Conservation (phyloP, 2,888 invertebrate genomes). For the Azorinus chamasolen region DNA sequence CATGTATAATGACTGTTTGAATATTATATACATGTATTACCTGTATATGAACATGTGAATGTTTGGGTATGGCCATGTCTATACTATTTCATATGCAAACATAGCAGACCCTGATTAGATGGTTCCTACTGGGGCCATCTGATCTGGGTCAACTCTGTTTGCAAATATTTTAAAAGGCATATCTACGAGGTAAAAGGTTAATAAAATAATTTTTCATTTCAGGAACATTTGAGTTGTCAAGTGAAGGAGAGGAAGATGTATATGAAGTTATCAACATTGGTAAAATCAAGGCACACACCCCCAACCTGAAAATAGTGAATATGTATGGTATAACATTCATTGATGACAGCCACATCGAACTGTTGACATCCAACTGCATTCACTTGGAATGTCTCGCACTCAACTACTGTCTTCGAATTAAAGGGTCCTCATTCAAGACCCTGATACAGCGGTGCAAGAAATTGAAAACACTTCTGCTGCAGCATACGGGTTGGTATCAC, state of each 20-base stretch:
- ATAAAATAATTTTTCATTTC: slow-evolving; percentile 28
- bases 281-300: slow-evolving; percentile 98
- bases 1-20: no score
- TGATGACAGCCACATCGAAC: slow-evolving; percentile 99
- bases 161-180: no score
- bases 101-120: no score
- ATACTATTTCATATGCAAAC: no score
- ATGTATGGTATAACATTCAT: slow-evolving; percentile 99
- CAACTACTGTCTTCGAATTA: slow-evolving; percentile 98
- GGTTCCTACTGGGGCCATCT: no score
- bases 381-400: slow-evolving; percentile 98
- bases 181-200: no score
- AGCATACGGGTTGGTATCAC: slow-evolving; percentile 93
- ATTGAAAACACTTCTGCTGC: slow-evolving; percentile 96
- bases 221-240: slow-evolving; percentile 86
- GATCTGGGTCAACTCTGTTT: no score
- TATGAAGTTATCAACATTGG: slow-evolving; percentile 95
- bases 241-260: slow-evolving; percentile 99
- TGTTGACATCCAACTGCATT: slow-evolving; percentile 95
- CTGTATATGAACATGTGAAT: no score
- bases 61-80: no score
- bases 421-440: slow-evolving; percentile 97
- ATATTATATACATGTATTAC: no score
- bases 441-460: slow-evolving; percentile 97
- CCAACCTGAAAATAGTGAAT: slow-evolving; percentile 98